A percentile compares a stretch with the other conserved stretches of the same genome.
Evolutionary conservation across 2,888 invertebrate genomes (phyloP).

Genomic region (Auanema sp.): DNA sequence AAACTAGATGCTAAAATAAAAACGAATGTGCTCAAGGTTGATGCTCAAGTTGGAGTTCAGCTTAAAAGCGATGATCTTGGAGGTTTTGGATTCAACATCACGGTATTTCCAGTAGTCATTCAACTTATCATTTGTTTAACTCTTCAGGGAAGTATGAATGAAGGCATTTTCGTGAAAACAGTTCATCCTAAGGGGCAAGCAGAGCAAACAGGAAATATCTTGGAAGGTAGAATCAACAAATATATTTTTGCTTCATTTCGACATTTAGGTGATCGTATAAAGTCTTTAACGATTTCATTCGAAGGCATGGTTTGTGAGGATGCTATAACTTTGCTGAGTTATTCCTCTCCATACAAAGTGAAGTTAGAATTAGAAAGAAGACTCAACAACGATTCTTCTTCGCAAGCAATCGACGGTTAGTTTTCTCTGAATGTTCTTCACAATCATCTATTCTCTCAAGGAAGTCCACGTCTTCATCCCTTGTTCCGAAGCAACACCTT

Average conservation of each 20-base stretch:
- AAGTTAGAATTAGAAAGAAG: slow-evolving; percentile 46
- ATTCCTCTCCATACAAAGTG: slow-evolving; percentile 83
- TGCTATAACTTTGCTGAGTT: slow-evolving; percentile 83
- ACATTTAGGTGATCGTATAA: slow-evolving; percentile 80
- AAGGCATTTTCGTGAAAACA: slow-evolving; percentile 85
- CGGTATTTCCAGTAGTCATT: slow-evolving; percentile 1
- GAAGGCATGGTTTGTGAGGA: slow-evolving; percentile 87
- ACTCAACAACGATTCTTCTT: slow-evolving; percentile 9
- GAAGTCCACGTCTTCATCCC: slow-evolving; percentile 36
- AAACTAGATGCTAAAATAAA: background rate
- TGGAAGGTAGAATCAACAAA: slow-evolving; percentile 72
- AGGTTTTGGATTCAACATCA: slow-evolving; percentile 48
- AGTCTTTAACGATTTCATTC: slow-evolving; percentile 83
- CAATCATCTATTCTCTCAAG: slow-evolving; percentile 2
- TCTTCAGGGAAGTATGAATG: slow-evolving; percentile 83
- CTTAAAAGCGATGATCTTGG: slow-evolving; percentile 40
- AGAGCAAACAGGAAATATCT: slow-evolving; percentile 79
- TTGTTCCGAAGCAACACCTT: slow-evolving; percentile 50
- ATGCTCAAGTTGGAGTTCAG: slow-evolving; percentile 43
- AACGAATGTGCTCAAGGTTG: slow-evolving; percentile 22
- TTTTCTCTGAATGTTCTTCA: slow-evolving; percentile 3
- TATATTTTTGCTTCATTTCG: background rate
- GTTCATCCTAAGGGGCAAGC: slow-evolving; percentile 85
- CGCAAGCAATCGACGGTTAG: background rate
- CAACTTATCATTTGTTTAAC: background rate